Evolutionary conservation across 2,797 vertebrate genomes (phyloP).

Genomic region (Spinibarbus caldwelli): DNA sequence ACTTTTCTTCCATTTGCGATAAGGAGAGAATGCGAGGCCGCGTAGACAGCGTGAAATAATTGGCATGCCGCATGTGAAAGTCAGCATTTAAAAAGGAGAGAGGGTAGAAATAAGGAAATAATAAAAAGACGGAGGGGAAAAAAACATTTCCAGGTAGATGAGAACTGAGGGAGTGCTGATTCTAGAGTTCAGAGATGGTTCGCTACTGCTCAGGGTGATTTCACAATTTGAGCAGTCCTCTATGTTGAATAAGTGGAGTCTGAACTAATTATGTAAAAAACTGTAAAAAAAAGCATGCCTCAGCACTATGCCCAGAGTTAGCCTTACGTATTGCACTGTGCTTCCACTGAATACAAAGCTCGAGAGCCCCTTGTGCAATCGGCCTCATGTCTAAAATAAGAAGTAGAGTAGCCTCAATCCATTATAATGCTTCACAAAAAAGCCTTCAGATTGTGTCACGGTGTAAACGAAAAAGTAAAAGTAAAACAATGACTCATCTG

Average conservation of each 20-base stretch:
- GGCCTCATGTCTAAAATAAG: conserved; percentile 32
- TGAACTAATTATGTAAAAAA: conserved; percentile 59
- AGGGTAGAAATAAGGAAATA: conserved; percentile 37
- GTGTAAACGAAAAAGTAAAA: conserved; percentile 40
- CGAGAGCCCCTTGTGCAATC: background rate
- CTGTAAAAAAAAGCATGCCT: conserved; percentile 18
- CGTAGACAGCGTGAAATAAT: conserved; percentile 69
- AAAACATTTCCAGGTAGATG: conserved; percentile 45
- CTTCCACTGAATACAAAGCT: conserved; percentile 13
- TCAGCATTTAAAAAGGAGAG: conserved; percentile 60
- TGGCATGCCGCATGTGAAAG: conserved; percentile 65
- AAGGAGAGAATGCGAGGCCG: conserved; percentile 60
- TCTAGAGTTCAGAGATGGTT: conserved; percentile 47
- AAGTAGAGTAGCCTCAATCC: conserved; percentile 35
- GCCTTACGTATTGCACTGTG: conserved; percentile 27
- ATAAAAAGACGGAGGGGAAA: conserved; percentile 1
- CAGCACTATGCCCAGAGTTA: conserved; percentile 25
- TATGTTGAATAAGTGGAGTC: conserved; percentile 48
- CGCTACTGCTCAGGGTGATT: conserved; percentile 45
- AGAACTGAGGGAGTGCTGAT: conserved; percentile 56
- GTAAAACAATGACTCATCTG: conserved; percentile 62
- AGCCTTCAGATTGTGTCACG: conserved; percentile 13
- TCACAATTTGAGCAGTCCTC: conserved; percentile 51
- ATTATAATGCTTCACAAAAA: conserved; percentile 17
- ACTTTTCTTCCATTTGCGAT: conserved; percentile 67